Base-by-base conservation (phyloP, 2,113 vertebrate species). In the Tringa solitaria region DNA sequence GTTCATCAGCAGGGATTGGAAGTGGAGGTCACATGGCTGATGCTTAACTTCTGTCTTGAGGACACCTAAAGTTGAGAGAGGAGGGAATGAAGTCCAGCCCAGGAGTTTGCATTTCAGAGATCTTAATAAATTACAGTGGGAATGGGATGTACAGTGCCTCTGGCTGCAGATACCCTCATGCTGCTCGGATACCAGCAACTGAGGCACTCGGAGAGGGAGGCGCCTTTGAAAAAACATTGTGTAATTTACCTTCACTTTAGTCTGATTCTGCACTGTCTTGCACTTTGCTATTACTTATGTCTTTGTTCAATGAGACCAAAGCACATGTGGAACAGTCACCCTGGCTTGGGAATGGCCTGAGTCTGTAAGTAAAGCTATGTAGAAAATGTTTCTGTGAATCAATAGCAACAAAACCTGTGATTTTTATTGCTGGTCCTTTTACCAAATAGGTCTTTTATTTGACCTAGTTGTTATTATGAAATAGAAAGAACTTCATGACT, bases 11-110 rank as follows among this genome's bases (percentile, higher is more conserved):
- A 70, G 37, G 43, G 30, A 6, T 2, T 68, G 23, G 26, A 60
- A 35, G 4, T 56, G 7, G 3, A 46, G 33, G 51, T 57, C 33
- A 56, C 8, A 8, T 15, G 48, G 28, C 10, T 0, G 0, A 1
- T 37, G 6, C 26, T 83, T 68, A 53, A 83, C 22, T 75, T 63
- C 30, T 41, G 7, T 22, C 53, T 64, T 20, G 8, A 70, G 26
- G 28, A 32, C 17, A 54, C 22, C 35, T 83, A 9, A 33, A 33
- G 33, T 1, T 41, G 56, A 54, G 48, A 67, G n/a, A 50, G 20
- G 23, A 85, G 20, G 12, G 21, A 76, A 45, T 24, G 33, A 79
- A 64, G 19, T 72, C 28, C 61, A 63, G 35, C 27, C 22, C 18
- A 27, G 41, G 48, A 45, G 11, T 48, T 53, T 69, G 30, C 19